Percentiles rank a stretch among this genome's conserved stretches.
Evolutionary conservation across 2,888 invertebrate species (phyloP).

Genomic region (Spodoptera exigua): DNA sequence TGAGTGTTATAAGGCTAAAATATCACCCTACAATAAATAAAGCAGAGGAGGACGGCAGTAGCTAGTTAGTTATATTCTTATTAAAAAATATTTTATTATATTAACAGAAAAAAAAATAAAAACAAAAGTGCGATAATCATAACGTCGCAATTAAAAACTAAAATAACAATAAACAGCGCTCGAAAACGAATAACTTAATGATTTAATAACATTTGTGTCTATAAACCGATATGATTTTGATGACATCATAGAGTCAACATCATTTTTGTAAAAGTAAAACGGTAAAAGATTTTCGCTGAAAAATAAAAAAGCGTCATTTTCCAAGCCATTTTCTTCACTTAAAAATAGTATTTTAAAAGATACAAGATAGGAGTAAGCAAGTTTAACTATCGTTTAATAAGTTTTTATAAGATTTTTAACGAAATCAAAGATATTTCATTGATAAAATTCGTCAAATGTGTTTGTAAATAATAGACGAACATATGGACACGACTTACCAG

Average conservation of each 20-base stretch:
- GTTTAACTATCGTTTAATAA: neutral
- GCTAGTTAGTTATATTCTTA: too few species aligned
- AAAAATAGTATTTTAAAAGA: slow-evolving; percentile 1
- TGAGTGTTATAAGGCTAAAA: too few species aligned
- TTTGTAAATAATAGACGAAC: slow-evolving; percentile 49
- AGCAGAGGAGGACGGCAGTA: too few species aligned
- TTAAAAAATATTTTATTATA: too few species aligned
- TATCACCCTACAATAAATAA: too few species aligned
- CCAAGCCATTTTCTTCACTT: slow-evolving; percentile 4
- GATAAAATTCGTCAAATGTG: slow-evolving; percentile 55
- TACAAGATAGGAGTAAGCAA: neutral
- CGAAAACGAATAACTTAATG: too few species aligned
- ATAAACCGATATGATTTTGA: slow-evolving; percentile 14
- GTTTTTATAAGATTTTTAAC: neutral
- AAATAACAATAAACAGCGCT: too few species aligned
- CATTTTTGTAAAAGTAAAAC: slow-evolving; percentile 7
- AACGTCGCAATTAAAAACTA: too few species aligned
- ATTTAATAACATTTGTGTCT: neutral
- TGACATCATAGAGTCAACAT: slow-evolving; percentile 26
- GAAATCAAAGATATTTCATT: slow-evolving; percentile 51
- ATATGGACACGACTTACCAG: slow-evolving; percentile 85
- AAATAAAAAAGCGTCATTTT: neutral
- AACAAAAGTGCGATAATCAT: too few species aligned
- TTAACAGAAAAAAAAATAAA: too few species aligned
- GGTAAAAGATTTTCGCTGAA: slow-evolving; percentile 11